Base-by-base conservation (phyloP, 2,888 invertebrate genomes). In the Conchocele bisecta region DNA sequence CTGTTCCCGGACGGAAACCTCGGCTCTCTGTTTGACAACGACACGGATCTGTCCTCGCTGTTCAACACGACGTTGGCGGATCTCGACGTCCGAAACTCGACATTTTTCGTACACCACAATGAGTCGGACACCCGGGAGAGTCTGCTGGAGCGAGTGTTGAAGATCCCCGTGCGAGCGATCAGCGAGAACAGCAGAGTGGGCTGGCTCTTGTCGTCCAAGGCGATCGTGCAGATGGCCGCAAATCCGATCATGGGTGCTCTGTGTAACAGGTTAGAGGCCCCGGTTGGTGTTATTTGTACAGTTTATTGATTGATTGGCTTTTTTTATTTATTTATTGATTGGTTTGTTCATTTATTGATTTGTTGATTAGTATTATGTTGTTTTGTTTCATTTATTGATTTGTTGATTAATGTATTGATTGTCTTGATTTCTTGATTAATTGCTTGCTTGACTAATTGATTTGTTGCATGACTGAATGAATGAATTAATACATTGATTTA, bases 161-260 rank as follows among this genome's bases (percentile, higher is more conserved):
- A 58, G 15, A 31, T 83, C 24, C 80, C 84, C 0, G 68, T 83
- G 2, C 74, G 78, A 44, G 81, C 83, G 0, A 72, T 82, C 41
- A 83, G 69, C 41, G 90, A 91, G 68, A 90, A 90, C 71, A 86
- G 83, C n/a, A 75, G 85, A 68, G 87, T 91, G 7, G 92, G 92
- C 0, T 86, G 91, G 82, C 81, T 92, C 39, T 87, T 92, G 57
- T 95, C 96, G 35, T 95, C 95, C 58, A 95, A 96, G 91, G 96
- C 96, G 24, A 91, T 96, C 70, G 94, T 96, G 4, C 96, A 96
- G 91, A 92, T 96, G 59, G 91, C 95, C 66, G 93, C 94, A 83
- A 96, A 96, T 89, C 95, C 96, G 1, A 91, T 95, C 41, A 93
- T 96, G 41, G 96, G 96, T 31, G 93, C 93, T 74, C 89, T 95